Evolutionary conservation across 1,140 invertebrate genomes (phyloP).

Genomic region (Pseudachorutes palmiensis): DNA sequence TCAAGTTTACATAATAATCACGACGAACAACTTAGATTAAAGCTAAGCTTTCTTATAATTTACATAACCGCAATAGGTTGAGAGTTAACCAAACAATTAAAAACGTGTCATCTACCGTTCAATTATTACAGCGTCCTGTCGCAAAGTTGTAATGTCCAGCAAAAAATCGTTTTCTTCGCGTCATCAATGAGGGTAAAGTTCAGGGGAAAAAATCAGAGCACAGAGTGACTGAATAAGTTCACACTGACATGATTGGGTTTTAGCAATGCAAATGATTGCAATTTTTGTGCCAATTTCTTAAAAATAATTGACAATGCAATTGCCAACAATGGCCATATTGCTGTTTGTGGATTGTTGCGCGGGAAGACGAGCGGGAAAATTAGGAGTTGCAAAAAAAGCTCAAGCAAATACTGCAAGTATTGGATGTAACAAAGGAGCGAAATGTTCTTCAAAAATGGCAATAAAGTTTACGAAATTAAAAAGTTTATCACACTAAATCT

Average conservation of each 20-base stretch:
- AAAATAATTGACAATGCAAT: no score
- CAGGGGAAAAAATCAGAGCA: not conserved
- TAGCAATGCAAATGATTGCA: no score
- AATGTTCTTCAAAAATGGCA: no score
- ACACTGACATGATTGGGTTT: no score
- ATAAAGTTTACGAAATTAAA: no score
- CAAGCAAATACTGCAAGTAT: no score
- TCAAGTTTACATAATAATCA: not conserved
- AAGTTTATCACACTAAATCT: not conserved
- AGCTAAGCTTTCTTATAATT: not conserved
- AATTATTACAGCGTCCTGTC: not conserved
- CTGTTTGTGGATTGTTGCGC: not conserved
- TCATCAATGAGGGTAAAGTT: not conserved
- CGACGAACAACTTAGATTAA: not conserved
- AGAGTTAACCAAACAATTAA: no score
- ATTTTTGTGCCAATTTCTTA: no score
- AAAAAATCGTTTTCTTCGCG: not conserved
- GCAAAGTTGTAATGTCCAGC: not conserved
- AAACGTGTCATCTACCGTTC: not conserved
- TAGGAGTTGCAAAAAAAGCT: not conserved
- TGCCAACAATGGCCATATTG: no score
- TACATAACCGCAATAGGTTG: no score
- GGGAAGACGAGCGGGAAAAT: not conserved
- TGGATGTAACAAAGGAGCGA: no score
- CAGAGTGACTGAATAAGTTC: no score